These are phyloP conservation scores for Drosophila kambysellisi DNA, from an alignment of 2,888 invertebrate genomes.

Conservation along the genomic window DNA sequence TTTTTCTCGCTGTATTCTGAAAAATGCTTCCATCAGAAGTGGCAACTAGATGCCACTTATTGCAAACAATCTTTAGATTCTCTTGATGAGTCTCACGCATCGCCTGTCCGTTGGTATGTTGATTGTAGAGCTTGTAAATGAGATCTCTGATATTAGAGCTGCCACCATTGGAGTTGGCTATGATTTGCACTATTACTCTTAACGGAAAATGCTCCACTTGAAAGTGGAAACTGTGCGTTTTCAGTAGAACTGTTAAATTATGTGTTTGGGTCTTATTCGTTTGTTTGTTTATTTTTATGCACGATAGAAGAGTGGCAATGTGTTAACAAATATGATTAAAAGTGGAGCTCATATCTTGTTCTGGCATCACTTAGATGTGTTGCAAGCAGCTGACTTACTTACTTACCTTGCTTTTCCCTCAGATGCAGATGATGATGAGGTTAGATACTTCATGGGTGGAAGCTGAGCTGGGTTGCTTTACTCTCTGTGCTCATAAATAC, in stretches of 20 bases:
- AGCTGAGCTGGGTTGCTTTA: background rate
- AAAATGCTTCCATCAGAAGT: slow-evolving; percentile 33
- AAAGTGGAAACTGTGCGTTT: slow-evolving; percentile 7
- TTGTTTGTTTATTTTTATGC: background rate
- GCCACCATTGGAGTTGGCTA: slow-evolving; percentile 18
- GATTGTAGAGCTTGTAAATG: slow-evolving; percentile 45
- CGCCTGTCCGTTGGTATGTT: slow-evolving; percentile 32
- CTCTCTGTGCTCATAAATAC: background rate
- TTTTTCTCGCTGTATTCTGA: slow-evolving; percentile 12
- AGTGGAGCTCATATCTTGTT: background rate
- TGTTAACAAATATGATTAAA: slow-evolving; percentile 6
- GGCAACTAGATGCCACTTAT: slow-evolving; percentile 52
- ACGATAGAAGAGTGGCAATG: background rate
- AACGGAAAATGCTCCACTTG: slow-evolving; percentile 22
- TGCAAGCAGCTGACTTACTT: background rate
- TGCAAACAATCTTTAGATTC: slow-evolving; percentile 20
- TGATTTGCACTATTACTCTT: slow-evolving; percentile 32
- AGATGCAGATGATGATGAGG: background rate
- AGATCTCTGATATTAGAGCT: slow-evolving; percentile 41
- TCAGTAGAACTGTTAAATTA: slow-evolving; percentile 12
- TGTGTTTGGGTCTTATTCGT: background rate
- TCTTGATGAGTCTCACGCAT: slow-evolving; percentile 50
- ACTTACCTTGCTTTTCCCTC: background rate
- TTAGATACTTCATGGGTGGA: background rate
- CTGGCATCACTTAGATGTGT: background rate